Evolutionary conservation across 2,888 invertebrate species (phyloP).

Genomic region (Lottia gigantea): DNA sequence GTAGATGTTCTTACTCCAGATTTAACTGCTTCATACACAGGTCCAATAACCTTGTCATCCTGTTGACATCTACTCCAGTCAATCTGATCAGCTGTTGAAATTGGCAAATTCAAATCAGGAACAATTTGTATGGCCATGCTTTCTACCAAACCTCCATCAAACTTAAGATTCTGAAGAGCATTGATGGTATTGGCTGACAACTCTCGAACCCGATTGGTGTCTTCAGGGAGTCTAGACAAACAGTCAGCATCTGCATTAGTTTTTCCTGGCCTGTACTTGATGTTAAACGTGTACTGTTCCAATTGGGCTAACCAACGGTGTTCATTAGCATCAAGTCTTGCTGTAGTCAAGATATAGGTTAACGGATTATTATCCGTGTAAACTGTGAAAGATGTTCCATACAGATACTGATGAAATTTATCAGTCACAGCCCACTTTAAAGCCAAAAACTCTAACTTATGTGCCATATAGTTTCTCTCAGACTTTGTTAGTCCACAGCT

Average conservation of each 20-base stretch:
- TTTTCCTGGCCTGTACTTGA: slow-evolving; percentile 33
- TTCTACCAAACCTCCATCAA: too few species aligned
- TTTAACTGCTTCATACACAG: too few species aligned
- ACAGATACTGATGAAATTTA: slow-evolving; percentile 19
- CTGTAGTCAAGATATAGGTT: slow-evolving; percentile 30
- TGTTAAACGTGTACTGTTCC: slow-evolving; percentile 28
- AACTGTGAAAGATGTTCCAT: too few species aligned
- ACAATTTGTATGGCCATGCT: too few species aligned
- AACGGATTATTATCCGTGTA: slow-evolving; percentile 39
- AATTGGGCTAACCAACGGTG: slow-evolving; percentile 32
- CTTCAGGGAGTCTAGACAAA: slow-evolving; percentile 32
- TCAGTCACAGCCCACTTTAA: slow-evolving; percentile 32
- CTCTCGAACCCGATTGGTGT: not conserved
- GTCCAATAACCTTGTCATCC: too few species aligned
- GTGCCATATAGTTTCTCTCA: slow-evolving; percentile 27
- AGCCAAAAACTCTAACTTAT: slow-evolving; percentile 30
- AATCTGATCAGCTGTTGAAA: too few species aligned
- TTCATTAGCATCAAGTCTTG: slow-evolving; percentile 35
- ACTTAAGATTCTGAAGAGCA: too few species aligned
- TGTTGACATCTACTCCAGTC: too few species aligned
- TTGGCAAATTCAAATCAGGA: too few species aligned
- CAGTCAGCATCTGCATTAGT: slow-evolving; percentile 35
- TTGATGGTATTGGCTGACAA: slow-evolving; percentile 19
- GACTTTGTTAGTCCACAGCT: slow-evolving; percentile 28
- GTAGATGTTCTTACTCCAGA: too few species aligned